Conservation (phyloP, 35 echinoderm and acorn worm genomes). For the Diadema setosum region DNA sequence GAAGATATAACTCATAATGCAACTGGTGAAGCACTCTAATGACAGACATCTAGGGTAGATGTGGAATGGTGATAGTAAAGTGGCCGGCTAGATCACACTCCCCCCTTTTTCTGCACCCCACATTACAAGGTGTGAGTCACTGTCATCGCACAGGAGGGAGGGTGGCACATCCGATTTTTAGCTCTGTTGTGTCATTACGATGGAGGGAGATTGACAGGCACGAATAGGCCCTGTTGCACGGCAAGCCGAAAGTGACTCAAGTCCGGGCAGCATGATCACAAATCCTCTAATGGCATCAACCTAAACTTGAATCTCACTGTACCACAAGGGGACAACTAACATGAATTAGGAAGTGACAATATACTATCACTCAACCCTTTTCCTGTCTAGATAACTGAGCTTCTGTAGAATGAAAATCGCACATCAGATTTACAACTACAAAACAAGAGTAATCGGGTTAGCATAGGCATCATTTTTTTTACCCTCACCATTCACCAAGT, state of each 20-base stretch:
- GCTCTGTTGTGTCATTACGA: neutral
- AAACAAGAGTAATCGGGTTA: no score
- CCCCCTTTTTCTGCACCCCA: neutral
- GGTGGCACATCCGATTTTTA: neutral
- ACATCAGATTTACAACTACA: no score
- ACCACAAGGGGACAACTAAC: no score
- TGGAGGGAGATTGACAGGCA: neutral
- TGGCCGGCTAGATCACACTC: neutral
- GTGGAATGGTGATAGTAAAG: neutral
- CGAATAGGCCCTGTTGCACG: no score
- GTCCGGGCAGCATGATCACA: neutral
- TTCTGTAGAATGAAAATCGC: no score
- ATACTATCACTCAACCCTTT: no score
- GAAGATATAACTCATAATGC: neutral
- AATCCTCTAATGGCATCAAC: neutral
- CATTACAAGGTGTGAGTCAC: neutral
- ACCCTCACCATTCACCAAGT: no score
- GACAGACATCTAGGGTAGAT: neutral
- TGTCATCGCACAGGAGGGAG: neutral
- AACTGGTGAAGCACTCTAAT: neutral
- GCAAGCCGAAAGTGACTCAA: no score
- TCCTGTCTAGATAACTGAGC: no score
- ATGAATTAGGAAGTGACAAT: no score
- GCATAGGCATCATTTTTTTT: no score
- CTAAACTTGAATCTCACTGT: neutral